Evolutionary conservation across 2,113 vertebrate species (phyloP).

Genomic region (Miniopterus natalensis): DNA sequence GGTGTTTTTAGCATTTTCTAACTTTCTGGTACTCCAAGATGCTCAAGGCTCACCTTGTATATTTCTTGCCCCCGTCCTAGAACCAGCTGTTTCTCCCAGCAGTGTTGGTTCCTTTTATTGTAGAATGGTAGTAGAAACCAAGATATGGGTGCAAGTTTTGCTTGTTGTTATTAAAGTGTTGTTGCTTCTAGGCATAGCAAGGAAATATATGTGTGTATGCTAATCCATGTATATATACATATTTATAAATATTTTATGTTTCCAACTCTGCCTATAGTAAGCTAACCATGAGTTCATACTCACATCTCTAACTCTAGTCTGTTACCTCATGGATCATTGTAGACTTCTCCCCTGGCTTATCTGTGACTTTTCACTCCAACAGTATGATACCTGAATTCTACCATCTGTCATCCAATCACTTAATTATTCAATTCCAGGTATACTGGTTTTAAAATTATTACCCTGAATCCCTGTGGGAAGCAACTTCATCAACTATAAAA

Average conservation of each 20-base stretch:
- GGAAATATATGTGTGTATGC: neutral
- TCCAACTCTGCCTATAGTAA: neutral
- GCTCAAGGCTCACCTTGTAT: neutral
- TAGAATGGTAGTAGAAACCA: neutral
- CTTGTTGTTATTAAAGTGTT: neutral
- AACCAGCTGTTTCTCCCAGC: neutral
- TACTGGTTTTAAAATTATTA: neutral
- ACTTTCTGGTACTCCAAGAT: neutral
- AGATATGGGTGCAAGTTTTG: neutral
- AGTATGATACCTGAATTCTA: neutral
- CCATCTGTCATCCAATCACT: neutral
- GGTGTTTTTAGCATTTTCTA: neutral
- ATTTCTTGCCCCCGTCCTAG: neutral
- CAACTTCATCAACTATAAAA: neutral
- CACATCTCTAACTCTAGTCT: neutral
- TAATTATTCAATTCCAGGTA: neutral
- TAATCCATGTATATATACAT: neutral
- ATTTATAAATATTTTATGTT: constrained; percentile 2
- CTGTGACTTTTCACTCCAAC: neutral
- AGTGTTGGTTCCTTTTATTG: neutral
- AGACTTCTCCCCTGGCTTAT: neutral
- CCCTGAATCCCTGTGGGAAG: neutral
- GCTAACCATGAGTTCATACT: neutral
- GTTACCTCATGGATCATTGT: neutral
- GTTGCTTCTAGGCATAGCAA: neutral